Evolutionary conservation across 1,140 invertebrate genomes (phyloP).

Genomic region (Paramacrobiotus metropolitanus): DNA sequence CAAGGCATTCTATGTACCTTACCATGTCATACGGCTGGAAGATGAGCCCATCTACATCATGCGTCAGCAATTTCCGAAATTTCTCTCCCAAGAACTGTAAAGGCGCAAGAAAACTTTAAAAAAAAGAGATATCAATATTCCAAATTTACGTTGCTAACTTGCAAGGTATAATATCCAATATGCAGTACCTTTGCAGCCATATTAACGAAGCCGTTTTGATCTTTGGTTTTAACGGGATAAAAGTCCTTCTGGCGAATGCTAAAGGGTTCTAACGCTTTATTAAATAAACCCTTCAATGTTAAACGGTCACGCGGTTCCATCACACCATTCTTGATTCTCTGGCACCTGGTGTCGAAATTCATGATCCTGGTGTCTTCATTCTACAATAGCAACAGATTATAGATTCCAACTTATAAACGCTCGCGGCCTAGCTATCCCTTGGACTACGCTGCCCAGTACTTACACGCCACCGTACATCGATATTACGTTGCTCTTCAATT

Average conservation of each 20-base stretch:
- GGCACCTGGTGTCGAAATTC: slow-evolving; percentile 47
- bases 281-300: slow-evolving; percentile 44
- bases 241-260: slow-evolving; percentile 28
- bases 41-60: slow-evolving; percentile 91
- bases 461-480: no score
- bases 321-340: slow-evolving; percentile 38
- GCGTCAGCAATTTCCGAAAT: slow-evolving; percentile 57
- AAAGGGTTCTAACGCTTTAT: slow-evolving; percentile 47
- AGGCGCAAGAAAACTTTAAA: no score
- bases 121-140: no score
- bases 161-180: no score
- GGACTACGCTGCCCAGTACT: no score
- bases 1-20: no score
- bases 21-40: slow-evolving; percentile 70
- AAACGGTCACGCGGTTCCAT: slow-evolving; percentile 36
- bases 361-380: slow-evolving; percentile 47
- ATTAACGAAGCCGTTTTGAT: slow-evolving; percentile 75
- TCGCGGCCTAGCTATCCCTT: no score
- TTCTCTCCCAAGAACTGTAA: slow-evolving; percentile 47
- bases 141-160: no score
- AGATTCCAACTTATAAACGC: slow-evolving; percentile 14
- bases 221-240: slow-evolving; percentile 34
- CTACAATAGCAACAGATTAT: slow-evolving; percentile 19
- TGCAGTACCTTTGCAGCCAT: slow-evolving; percentile 35
- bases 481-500: no score